A percentile compares a stretch with the other conserved stretches of the same genome.
These are phyloP conservation scores for Neodiprion fabricii DNA, from an alignment of 1,140 invertebrate genomes.

Conservation along the genomic window DNA sequence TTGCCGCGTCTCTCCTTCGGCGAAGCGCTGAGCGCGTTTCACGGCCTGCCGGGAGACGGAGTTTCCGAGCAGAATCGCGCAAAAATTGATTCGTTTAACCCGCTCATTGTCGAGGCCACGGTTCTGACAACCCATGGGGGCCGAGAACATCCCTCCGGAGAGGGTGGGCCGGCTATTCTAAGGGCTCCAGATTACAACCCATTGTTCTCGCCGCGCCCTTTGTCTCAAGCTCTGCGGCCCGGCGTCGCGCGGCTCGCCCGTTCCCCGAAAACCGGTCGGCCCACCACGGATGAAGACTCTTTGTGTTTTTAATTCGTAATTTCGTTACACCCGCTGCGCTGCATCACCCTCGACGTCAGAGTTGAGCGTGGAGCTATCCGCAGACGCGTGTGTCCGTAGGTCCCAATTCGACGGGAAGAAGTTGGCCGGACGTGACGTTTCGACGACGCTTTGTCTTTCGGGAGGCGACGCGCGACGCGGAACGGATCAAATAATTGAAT, in stretches of 20 bases:
- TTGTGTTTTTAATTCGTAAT: slow-evolving; percentile 58
- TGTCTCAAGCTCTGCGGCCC: slow-evolving; percentile 52
- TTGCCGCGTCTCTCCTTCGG: not conserved
- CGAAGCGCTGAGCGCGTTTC: not conserved
- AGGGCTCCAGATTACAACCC: slow-evolving; percentile 60
- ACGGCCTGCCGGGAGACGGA: slow-evolving; percentile 39
- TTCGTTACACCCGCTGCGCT: slow-evolving; percentile 40
- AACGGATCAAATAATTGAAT: slow-evolving; percentile 35
- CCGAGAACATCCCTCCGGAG: slow-evolving; percentile 14
- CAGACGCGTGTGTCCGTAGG: too few species aligned
- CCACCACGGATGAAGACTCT: slow-evolving; percentile 39
- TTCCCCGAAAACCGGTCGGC: slow-evolving; percentile 29
- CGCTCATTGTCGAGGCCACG: slow-evolving; percentile 33
- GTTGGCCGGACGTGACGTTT: not conserved
- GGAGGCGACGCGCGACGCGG: not conserved
- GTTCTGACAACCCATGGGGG: slow-evolving; percentile 33
- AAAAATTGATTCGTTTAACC: slow-evolving; percentile 53
- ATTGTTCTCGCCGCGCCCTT: slow-evolving; percentile 57
- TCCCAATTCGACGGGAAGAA: too few species aligned
- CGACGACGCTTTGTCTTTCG: not conserved
- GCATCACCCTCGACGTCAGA: not conserved
- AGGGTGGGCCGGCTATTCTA: slow-evolving; percentile 49
- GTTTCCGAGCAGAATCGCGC: slow-evolving; percentile 38
- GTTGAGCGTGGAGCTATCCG: not conserved
- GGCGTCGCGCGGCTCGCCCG: slow-evolving; percentile 23